A percentile compares a stretch with the other conserved stretches of the same genome.
Conservation (phyloP, 2,113 vertebrate species). For the Bostrychus sinensis region DNA sequence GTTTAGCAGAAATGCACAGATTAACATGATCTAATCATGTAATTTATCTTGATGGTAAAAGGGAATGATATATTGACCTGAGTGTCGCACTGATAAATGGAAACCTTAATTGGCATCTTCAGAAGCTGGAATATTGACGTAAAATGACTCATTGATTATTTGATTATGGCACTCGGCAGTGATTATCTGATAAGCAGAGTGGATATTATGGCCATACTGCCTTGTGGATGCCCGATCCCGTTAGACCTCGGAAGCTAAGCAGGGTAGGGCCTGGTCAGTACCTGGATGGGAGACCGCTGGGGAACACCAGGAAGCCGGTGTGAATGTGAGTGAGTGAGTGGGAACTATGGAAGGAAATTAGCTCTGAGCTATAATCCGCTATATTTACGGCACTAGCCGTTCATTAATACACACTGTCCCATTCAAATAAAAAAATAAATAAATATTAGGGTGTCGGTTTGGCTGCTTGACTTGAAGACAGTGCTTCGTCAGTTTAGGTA, state of each 20-base stretch:
- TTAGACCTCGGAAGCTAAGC: too few relatives aligned
- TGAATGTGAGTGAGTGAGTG: too few relatives aligned
- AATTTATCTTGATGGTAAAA: constrained; percentile 54
- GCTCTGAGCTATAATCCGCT: too few relatives aligned
- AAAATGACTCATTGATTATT: constrained; percentile 68
- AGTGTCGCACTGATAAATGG: constrained; percentile 55
- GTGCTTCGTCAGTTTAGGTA: constrained; percentile 35
- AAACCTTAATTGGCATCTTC: constrained; percentile 58
- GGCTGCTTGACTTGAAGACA: constrained; percentile 43
- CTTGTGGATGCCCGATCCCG: too few relatives aligned
- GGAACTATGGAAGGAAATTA: too few relatives aligned
- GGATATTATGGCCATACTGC: constrained; percentile 46
- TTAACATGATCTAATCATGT: constrained; percentile 46
- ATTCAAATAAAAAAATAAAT: too few relatives aligned
- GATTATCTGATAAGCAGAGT: constrained; percentile 63
- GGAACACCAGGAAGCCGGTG: too few relatives aligned
- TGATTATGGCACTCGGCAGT: constrained; percentile 63
- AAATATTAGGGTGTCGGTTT: too few relatives aligned
- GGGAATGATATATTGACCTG: constrained; percentile 59
- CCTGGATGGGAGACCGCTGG: too few relatives aligned
- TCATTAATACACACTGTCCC: too few relatives aligned
- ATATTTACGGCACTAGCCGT: too few relatives aligned
- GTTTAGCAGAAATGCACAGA: constrained; percentile 31
- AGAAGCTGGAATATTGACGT: constrained; percentile 51
- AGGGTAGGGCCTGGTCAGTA: too few relatives aligned